Evolutionary conservation across 2,888 invertebrate species (phyloP), one percentile per base, ranked within the genome.

Genomic region (Hermaeophaga mercurialis): DNA sequence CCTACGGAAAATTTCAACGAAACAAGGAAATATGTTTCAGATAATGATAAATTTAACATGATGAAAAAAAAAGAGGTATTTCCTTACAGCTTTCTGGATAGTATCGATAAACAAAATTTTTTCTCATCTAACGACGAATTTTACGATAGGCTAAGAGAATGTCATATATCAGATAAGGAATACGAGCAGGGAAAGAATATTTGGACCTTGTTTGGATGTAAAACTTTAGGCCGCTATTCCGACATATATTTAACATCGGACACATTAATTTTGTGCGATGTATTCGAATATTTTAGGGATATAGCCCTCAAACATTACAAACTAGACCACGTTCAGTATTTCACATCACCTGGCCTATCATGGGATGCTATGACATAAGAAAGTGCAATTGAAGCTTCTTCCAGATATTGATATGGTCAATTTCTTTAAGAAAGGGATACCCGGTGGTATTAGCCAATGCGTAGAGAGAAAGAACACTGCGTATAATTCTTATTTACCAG

Each of bases 311-410:
- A 3, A 22, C 4, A 3, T 5, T 22, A 22, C 22, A 22, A 22
- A 22, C 6, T 22, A 22, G 17, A 48, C 31, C 69, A 72, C 1
- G 62, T 63, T 26, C 69, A 71, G 22, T 76, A 73, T 58, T 74
- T 64, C 47, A 73, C 28, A 8, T 43, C 63, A 8, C 73, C 72
- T 1, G 70, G 71, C 0, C 57, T 75, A 68, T 75, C 2, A 74
- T 73, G 28, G 28, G 28, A 28, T 28, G 28, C 28, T 2, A 28
- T 28, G n/a, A 58, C 54, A 58, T 43, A 73, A 72, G 0, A 31
- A 61, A 34, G 53, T 73, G 6, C 48, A 71, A 45, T 36, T 75
- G 12, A 68, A 73, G 46, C 48, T 75, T 2, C 48, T 75, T 15
- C 70, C 67, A 2, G 72, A 76, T 53, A 59, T 71, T 7, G 67